Evolutionary conservation across 2,888 invertebrate species (phyloP), one percentile per base, ranked within the genome.

Genomic region (Drosophila imparisetae): DNA sequence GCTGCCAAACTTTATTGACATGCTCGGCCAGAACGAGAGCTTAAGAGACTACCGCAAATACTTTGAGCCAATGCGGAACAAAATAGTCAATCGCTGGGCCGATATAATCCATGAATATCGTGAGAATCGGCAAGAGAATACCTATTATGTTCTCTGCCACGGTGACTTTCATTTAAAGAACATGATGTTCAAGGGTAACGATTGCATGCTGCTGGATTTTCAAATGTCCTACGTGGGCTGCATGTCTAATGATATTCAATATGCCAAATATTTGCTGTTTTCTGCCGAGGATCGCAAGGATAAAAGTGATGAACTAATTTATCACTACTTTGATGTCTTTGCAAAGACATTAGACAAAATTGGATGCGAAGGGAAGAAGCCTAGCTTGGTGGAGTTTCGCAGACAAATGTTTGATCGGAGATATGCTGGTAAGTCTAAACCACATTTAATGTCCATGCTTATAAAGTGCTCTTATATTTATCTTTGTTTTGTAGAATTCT

Each of bases 81-180:
- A 67, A 2, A 8, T 86, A 0, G 2, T 70, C 1, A 18, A 61
- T 8, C 57, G 72, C 7, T 75, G 75, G 59, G 32, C 29, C 0
- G 57, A 71, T 0, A 36, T 62, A 2, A 13, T 80, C 2, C 72
- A 54, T 27, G n/a, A 91, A 80, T 76, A 63, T 80, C 50, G 86
- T 24, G 69, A 64, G 0, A 82, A 80, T 24, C 80, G 55, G 5
- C 67, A 71, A 7, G 18, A 58, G 0, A 53, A 83, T 52, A 58
- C 61, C 0, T 71, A 69, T 21, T 90, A 90, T 58, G 89, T 88
- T 4, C 75, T 91, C 3, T 81, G 81, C 45, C 91, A 91, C 64
- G 91, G 90, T 0, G 91, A 91, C 57, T 89, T 75, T 30, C 90
- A 91, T 65, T 6, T 45, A 1, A 81, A 82, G 5, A 91, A 91